These are phyloP conservation scores for Campoletis raptor DNA, from an alignment of 2,888 invertebrate genomes.

Conservation along the genomic window DNA sequence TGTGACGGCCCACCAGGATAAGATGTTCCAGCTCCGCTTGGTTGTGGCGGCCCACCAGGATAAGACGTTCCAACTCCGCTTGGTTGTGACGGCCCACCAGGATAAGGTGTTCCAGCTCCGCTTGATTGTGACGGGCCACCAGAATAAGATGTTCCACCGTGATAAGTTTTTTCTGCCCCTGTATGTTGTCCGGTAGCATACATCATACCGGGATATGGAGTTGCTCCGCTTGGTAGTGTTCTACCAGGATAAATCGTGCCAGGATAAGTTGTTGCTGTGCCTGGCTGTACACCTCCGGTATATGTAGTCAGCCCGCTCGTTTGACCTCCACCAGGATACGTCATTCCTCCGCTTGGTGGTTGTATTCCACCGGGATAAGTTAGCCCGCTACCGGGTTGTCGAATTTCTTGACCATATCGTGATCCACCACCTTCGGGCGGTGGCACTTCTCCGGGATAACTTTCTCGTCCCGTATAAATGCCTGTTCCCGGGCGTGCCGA, in stretches of 20 bases:
- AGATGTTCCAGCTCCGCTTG: constrained; percentile 61
- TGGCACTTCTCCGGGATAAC: constrained; percentile 23
- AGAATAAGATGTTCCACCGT: constrained; percentile 17
- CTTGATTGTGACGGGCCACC: constrained; percentile 32
- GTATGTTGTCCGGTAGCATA: no score
- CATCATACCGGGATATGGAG: constrained; percentile 23
- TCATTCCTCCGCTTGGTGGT: constrained; percentile 49
- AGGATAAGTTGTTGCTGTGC: constrained; percentile 49
- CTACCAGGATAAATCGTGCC: constrained; percentile 12
- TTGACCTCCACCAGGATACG: constrained; percentile 65
- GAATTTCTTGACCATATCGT: constrained; percentile 64
- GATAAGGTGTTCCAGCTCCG: constrained; percentile 26
- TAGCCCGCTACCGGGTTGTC: constrained; percentile 50
- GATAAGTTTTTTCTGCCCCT: no score
- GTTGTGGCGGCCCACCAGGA: constrained; percentile 60
- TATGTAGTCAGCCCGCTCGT: no score
- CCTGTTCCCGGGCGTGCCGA: constrained; percentile 32
- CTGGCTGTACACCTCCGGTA: constrained; percentile 63
- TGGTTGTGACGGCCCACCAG: constrained; percentile 54
- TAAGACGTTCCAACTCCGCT: constrained; percentile 50
- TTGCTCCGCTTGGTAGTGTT: constrained; percentile 5
- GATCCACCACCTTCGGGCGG: constrained; percentile 61
- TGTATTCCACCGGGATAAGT: constrained; percentile 47
- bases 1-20: constrained; percentile 50
- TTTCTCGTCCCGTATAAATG: constrained; percentile 52